These are phyloP conservation scores for Aspidoscelis tigris DNA, from an alignment of 2,113 vertebrate genomes.

Conservation along the genomic window DNA sequence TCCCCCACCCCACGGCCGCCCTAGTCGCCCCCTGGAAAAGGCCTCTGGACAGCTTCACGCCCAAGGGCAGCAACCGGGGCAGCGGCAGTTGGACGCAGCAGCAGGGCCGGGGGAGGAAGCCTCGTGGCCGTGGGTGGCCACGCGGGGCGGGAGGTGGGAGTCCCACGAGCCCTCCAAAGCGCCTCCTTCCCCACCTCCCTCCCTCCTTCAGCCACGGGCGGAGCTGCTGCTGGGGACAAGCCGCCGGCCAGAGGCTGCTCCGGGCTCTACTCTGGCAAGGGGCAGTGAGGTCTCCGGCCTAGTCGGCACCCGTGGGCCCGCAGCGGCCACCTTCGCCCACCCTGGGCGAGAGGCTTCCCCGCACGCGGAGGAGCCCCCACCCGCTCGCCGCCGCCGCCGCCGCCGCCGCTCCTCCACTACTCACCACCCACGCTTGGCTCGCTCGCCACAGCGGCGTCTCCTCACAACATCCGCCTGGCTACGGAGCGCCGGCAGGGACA, in stretches of 20 bases:
- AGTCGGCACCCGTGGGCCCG: too few relatives aligned
- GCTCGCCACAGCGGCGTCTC: slow-evolving; percentile 28
- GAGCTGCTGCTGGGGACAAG: neutral
- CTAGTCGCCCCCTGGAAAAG: neutral
- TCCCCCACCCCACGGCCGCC: too few relatives aligned
- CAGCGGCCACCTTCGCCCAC: neutral
- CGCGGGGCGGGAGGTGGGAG: neutral
- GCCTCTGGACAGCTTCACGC: neutral
- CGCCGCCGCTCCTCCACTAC: neutral
- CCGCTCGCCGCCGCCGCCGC: neutral
- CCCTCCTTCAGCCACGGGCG: neutral
- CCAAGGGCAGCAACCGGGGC: neutral
- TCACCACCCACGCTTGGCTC: slow-evolving; percentile 17
- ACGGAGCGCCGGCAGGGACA: slow-evolving; percentile 38
- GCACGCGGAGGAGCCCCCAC: neutral
- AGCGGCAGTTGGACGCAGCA: too few relatives aligned
- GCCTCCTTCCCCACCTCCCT: too few relatives aligned
- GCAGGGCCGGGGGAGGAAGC: too few relatives aligned
- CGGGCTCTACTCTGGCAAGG: too few relatives aligned
- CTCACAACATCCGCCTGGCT: slow-evolving; percentile 44
- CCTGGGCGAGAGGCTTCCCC: neutral
- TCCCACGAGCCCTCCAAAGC: neutral
- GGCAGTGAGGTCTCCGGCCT: too few relatives aligned
- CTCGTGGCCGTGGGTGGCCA: neutral
- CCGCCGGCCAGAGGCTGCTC: neutral